Percentiles rank a stretch among this genome's conserved stretches.
Conservation (phyloP, 2,888 invertebrate species). For the Dinocampus coccinellae region DNA sequence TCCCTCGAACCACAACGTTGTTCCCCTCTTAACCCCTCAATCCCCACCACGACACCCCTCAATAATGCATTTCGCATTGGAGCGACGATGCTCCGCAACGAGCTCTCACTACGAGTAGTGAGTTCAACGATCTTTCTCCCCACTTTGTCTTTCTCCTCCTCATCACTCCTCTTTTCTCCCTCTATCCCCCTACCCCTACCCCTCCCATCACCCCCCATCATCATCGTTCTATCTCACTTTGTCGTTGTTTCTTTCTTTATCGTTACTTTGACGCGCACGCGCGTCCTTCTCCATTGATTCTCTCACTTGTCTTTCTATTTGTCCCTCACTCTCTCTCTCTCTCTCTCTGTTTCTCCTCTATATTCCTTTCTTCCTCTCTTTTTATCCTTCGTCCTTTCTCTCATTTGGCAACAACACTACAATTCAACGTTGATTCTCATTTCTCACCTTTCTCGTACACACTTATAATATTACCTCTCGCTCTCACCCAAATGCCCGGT, state of each 20-base stretch:
- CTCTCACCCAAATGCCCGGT: constrained; percentile 14
- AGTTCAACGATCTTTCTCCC: constrained; percentile 59
- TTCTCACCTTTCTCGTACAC: constrained; percentile 23
- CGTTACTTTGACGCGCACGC: constrained; percentile 35
- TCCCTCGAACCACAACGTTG: constrained; percentile 34
- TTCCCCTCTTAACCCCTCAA: constrained; percentile 27
- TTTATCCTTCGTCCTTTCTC: constrained; percentile 20
- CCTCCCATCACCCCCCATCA: too few species aligned
- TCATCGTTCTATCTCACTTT: too few species aligned
- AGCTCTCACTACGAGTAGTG: constrained; percentile 41
- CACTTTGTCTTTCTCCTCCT: constrained; percentile 40
- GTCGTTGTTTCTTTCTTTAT: constrained; percentile 31
- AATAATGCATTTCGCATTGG: constrained; percentile 38
- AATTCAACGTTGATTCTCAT: constrained; percentile 23
- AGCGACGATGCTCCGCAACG: constrained; percentile 39
- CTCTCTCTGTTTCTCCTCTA: neutral
- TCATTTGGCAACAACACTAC: too few species aligned
- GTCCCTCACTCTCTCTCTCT: constrained; percentile 31
- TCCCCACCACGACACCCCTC: constrained; percentile 30
- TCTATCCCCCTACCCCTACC: too few species aligned
- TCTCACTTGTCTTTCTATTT: constrained; percentile 29
- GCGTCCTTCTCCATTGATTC: constrained; percentile 45
- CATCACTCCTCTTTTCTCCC: constrained; percentile 9
- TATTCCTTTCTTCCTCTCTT: constrained; percentile 6
- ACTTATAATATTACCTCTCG: constrained; percentile 20